Evolutionary conservation across 2,888 invertebrate genomes (phyloP), one percentile per base, ranked within the genome.

Genomic region (Archips crataeganus): DNA sequence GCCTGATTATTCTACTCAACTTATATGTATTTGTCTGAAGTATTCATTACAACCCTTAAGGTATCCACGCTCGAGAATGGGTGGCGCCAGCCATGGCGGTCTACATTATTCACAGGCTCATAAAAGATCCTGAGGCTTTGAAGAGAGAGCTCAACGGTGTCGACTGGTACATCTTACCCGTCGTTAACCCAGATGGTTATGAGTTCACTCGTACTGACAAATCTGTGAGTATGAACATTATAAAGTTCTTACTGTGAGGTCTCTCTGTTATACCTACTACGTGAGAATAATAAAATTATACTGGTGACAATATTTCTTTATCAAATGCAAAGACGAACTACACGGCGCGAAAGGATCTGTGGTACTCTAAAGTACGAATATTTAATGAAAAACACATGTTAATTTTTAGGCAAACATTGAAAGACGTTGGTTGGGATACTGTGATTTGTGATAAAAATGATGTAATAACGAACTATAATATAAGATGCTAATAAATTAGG

Each of bases 151-250:
- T 96, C 45, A 87, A 95, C 42, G 93, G 95, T 23, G 94, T 96
- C 32, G 96, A 97, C 85, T 97, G 97, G 96, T 95, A 95, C 84
- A 95, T 96, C 71, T 84, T 97, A 11, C 97, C 97, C 0, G 88
- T 96, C 11, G 91, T 96, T 77, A 97, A 97, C 85, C 97, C 97
- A 9, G 97, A 97, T 83, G 97, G 97, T 0, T 97, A 97, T 79
- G 96, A 95, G 80, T 97, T 88, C 85, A 95, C 95, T 0, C 93
- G 95, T 66, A 80, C 83, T 32, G 81, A 80, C 49, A 77, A 76
- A 76, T 76, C 77, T 65, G 94, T 93, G 69, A 89, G 91, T 87
- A 95, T 45, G 45, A 9, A 45, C 23, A 66, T 5, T 59, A 45
- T 57, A 34, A 6, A 39, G 13, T 39, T n/a, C 36, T 59, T 10